Conservation (phyloP, 1,140 invertebrate species). For the Drosophila quadrilineata region DNA sequence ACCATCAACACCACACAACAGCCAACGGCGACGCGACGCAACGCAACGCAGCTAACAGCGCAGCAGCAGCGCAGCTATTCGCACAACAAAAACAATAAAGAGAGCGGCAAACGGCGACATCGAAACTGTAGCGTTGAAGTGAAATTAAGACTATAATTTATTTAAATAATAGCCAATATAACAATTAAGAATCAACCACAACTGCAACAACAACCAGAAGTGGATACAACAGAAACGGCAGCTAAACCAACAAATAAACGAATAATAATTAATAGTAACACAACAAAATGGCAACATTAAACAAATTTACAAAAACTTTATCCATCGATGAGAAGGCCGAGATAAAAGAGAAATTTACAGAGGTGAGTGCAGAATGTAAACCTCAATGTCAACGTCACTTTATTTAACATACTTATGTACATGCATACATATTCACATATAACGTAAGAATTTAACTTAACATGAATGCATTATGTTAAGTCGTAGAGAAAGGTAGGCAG, state of each 20-base stretch:
- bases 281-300: slow-evolving; percentile 72
- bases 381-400: slow-evolving; percentile 13
- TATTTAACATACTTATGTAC: neutral
- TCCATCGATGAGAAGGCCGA: slow-evolving; percentile 80
- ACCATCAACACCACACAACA: slow-evolving; percentile 34
- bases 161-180: slow-evolving; percentile 64
- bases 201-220: neutral
- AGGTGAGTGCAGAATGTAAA: slow-evolving; percentile 60
- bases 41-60: slow-evolving; percentile 16
- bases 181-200: slow-evolving; percentile 14
- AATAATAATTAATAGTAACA: slow-evolving; percentile 39
- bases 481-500: slow-evolving; percentile 9
- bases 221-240: slow-evolving; percentile 9
- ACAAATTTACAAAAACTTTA: slow-evolving; percentile 79
- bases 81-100: slow-evolving; percentile 38
- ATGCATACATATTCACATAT: too few relatives aligned
- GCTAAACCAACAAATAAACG: slow-evolving; percentile 18
- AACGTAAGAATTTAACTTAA: too few relatives aligned
- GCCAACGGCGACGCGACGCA: slow-evolving; percentile 29
- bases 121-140: slow-evolving; percentile 49
- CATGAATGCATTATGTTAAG: slow-evolving; percentile 12
- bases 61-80: slow-evolving; percentile 36
- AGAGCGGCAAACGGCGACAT: slow-evolving; percentile 39
- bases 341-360: slow-evolving; percentile 80
- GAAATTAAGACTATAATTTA: slow-evolving; percentile 68